phyloP scores from a whole-genome alignment of 2,888 invertebrate species.

The Boloria euphrosyne region DNA sequence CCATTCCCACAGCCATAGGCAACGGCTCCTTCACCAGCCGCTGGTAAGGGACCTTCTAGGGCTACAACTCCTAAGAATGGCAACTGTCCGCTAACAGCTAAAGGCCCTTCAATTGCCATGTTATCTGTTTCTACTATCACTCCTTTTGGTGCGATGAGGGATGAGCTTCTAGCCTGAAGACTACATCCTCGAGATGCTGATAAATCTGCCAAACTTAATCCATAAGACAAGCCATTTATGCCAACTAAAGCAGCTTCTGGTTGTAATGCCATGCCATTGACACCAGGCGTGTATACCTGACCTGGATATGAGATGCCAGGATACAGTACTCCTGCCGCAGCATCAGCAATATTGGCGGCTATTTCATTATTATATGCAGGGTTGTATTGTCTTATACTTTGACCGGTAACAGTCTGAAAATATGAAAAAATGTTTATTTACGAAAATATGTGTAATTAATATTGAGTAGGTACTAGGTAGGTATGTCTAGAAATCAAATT shows the following conservation, averaged over 20 bases:
- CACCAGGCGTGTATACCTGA: conserved; percentile 41
- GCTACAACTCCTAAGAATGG: conserved; percentile 54
- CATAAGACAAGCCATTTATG: conserved; percentile 3
- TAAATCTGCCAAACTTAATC: conserved; percentile 25
- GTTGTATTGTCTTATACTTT: conserved; percentile 39
- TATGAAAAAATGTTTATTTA: background rate
- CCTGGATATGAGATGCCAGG: conserved; percentile 10
- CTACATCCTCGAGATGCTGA: conserved; percentile 36
- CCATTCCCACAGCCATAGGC: conserved; percentile 49
- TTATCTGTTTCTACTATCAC: conserved; percentile 52
- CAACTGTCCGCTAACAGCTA: conserved; percentile 49
- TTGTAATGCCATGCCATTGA: conserved; percentile 38
- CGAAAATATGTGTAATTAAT: no score
- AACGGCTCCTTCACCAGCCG: conserved; percentile 46
- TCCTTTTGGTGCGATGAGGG: conserved; percentile 51
- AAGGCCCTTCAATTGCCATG: conserved; percentile 45
- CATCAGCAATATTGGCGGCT: conserved; percentile 20
- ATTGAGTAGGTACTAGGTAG: no score
- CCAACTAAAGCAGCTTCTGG: conserved; percentile 24
- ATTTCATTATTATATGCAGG: conserved; percentile 30
- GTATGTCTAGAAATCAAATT: no score
- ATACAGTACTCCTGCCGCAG: background rate
- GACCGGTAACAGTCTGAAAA: conserved; percentile 37
- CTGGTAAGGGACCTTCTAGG: conserved; percentile 46
- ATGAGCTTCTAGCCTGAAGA: conserved; percentile 45